Conservation (phyloP, 2,113 vertebrate species). For the Scopus umbretta region DNA sequence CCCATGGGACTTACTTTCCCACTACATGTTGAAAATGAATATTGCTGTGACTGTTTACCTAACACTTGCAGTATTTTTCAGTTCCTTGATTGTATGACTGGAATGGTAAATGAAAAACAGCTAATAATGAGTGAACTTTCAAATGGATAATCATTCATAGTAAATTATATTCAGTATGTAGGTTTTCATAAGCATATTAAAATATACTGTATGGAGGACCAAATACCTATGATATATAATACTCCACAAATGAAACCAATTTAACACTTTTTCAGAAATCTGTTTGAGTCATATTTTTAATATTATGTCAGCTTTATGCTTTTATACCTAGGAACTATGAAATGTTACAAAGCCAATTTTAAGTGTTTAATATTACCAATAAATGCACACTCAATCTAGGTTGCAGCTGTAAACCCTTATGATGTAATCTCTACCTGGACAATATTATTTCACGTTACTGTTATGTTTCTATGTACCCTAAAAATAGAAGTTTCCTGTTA, state of each 20-base stretch:
- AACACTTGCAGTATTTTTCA: neutral
- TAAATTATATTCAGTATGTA: constrained; percentile 10
- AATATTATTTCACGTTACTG: neutral
- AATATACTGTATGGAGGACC: neutral
- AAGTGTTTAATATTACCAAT: neutral
- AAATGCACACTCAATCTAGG: neutral
- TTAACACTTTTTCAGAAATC: neutral
- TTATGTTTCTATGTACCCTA: neutral
- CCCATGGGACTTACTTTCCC: neutral
- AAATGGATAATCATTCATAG: neutral
- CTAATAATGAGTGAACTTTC: neutral
- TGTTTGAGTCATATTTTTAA: neutral
- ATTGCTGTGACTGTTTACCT: neutral
- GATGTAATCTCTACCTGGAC: neutral
- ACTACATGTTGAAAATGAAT: neutral
- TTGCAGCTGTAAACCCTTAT: neutral
- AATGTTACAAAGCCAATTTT: neutral
- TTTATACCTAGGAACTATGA: neutral
- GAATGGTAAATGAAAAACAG: neutral
- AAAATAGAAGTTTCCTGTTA: neutral
- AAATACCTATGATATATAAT: neutral
- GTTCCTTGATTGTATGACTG: neutral
- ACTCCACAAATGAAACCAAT: neutral
- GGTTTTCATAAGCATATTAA: neutral
- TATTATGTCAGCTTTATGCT: neutral